These are phyloP conservation scores for Chaetophractus vellerosus DNA, from an alignment of 2,797 vertebrate genomes.

Conservation along the genomic window DNA sequence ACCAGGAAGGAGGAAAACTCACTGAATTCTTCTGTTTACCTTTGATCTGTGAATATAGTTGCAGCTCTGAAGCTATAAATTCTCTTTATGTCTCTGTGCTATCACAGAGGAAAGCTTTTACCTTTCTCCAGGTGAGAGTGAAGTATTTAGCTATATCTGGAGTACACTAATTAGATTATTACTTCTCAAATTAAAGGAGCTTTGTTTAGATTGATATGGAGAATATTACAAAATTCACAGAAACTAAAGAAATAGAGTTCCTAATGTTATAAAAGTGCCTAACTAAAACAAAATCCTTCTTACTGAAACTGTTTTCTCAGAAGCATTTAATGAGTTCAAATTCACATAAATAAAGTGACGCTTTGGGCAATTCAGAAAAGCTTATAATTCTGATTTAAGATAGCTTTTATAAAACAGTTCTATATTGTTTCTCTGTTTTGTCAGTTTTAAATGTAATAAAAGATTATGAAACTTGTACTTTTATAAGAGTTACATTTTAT, in stretches of 20 bases:
- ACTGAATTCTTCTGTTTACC: neutral
- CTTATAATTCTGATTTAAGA: constrained; percentile 57
- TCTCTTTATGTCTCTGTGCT: neutral
- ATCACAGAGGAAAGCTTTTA: neutral
- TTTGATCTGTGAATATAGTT: neutral
- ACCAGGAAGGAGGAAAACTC: neutral
- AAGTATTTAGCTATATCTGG: constrained; percentile 13
- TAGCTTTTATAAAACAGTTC: neutral
- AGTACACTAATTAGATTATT: neutral
- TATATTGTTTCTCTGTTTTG: neutral
- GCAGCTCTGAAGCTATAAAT: neutral
- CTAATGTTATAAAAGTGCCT: constrained; percentile 49
- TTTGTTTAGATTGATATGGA: neutral
- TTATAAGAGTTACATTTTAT: neutral
- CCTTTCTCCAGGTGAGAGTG: neutral
- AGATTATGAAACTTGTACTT: neutral
- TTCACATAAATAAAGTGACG: constrained; percentile 22
- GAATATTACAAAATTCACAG: constrained; percentile 22
- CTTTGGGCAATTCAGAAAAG: neutral
- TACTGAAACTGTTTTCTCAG: constrained; percentile 18
- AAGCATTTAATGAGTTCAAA: constrained; percentile 56
- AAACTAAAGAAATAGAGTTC: constrained; percentile 48
- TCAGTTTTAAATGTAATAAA: neutral
- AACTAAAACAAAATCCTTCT: constrained; percentile 22
- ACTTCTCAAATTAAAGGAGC: neutral